phyloP scores from a whole-genome alignment of 2,888 invertebrate species.

The Perizoma flavofasciatum region DNA sequence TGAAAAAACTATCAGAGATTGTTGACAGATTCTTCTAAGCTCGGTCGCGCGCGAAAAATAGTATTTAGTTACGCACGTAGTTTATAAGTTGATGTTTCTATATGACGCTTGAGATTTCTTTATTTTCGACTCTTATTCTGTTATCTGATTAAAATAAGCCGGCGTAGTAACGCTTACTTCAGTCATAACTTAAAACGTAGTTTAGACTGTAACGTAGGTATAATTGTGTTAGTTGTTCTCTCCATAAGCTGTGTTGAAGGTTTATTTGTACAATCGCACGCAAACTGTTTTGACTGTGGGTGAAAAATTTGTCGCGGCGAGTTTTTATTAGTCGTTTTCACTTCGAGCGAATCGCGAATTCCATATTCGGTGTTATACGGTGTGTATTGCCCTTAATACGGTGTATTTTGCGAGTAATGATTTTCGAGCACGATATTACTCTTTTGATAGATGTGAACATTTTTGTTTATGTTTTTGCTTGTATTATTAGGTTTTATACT shows the following conservation, averaged over 20 bases:
- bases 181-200: no score
- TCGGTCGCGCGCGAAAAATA: no score
- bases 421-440: slow-evolving; percentile 40
- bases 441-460: slow-evolving; percentile 32
- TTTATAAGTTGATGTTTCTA: no score
- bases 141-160: no score
- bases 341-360: slow-evolving; percentile 24
- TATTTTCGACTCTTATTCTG: no score
- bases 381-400: slow-evolving; percentile 41
- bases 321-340: slow-evolving; percentile 46
- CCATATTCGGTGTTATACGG: slow-evolving; percentile 34
- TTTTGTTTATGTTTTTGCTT: slow-evolving; percentile 22
- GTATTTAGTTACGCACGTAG: no score
- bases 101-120: no score
- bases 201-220: background rate
- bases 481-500: slow-evolving; percentile 4
- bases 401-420: slow-evolving; percentile 36
- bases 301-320: slow-evolving; percentile 62
- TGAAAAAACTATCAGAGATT: no score
- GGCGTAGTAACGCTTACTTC: no score
- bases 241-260: slow-evolving; percentile 12
- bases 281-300: slow-evolving; percentile 57
- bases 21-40: no score
- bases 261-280: slow-evolving; percentile 47
- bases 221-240: slow-evolving; percentile 1